A percentile compares a stretch with the other conserved stretches of the same genome.
Conservation (phyloP, 2,797 vertebrate species). For the Bryconaethiops microstoma region DNA sequence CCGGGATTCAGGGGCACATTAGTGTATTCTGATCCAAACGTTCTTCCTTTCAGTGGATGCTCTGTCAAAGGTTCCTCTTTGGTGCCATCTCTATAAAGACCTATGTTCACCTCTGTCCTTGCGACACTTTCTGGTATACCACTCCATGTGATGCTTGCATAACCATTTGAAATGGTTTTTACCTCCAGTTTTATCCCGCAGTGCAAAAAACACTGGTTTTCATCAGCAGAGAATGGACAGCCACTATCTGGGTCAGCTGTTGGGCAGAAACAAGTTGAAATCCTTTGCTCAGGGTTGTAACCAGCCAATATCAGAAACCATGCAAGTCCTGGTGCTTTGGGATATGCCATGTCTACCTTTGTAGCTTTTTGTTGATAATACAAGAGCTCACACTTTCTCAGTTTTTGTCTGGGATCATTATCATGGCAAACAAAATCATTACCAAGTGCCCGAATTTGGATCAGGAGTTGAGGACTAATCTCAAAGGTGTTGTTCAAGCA, state of each 20-base stretch:
- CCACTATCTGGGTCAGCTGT: neutral
- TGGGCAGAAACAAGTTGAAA: constrained; percentile 9
- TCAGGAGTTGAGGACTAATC: constrained; percentile 19
- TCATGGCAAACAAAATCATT: neutral
- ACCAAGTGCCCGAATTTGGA: constrained; percentile 23
- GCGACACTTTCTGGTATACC: constrained; percentile 30
- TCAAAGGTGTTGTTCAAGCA: neutral
- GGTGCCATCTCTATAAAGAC: constrained; percentile 24
- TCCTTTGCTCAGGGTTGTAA: constrained; percentile 26
- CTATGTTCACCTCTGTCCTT: constrained; percentile 21
- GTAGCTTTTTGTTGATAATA: constrained; percentile 24
- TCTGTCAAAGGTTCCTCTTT: constrained; percentile 10
- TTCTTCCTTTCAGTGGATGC: constrained; percentile 30
- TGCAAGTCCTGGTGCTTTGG: constrained; percentile 18
- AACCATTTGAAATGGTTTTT: constrained; percentile 28
- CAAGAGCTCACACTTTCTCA: constrained; percentile 26
- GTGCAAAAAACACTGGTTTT: neutral
- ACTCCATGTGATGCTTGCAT: constrained; percentile 35
- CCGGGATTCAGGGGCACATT: constrained; percentile 27
- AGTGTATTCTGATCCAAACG: constrained; percentile 25
- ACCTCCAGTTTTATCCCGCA: constrained; percentile 19
- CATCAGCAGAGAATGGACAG: neutral
- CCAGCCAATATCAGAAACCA: constrained; percentile 46
- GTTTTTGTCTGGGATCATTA: constrained; percentile 4
- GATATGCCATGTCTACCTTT: constrained; percentile 20